Evolutionary conservation across 2,797 vertebrate species (phyloP).

Genomic region (Potorous gilbertii): DNA sequence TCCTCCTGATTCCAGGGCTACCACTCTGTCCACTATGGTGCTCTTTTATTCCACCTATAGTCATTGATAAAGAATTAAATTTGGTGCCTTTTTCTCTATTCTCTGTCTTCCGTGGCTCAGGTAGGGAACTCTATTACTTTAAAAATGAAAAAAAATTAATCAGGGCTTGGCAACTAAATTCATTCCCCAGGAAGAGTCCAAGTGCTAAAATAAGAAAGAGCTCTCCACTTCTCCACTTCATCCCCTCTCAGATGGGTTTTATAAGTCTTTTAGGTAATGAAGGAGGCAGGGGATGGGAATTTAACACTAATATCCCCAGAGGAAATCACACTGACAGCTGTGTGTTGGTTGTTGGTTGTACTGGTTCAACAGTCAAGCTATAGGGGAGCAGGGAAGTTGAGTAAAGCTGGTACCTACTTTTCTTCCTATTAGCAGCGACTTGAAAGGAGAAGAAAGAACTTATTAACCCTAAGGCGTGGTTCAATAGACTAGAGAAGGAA

Average conservation of each 20-base stretch:
- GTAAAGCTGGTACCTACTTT: conserved; percentile 23
- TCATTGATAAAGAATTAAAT: conserved; percentile 44
- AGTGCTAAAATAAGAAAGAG: conserved; percentile 46
- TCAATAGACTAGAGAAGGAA: background rate
- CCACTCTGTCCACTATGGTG: background rate
- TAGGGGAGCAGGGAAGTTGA: conserved; percentile 14
- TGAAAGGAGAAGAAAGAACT: background rate
- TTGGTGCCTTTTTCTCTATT: conserved; percentile 46
- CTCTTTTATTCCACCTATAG: conserved; percentile 28
- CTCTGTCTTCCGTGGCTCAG: conserved; percentile 48
- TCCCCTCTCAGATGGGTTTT: conserved; percentile 40
- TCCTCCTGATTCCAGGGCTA: background rate
- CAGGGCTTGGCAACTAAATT: conserved; percentile 71
- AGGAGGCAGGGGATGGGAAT: conserved; percentile 18
- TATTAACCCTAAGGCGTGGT: conserved; percentile 7
- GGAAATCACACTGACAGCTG: conserved; percentile 56
- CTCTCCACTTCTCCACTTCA: conserved; percentile 33
- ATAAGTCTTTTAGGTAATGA: conserved; percentile 16
- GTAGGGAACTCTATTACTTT: conserved; percentile 70
- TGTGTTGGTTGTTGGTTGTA: background rate
- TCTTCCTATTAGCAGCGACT: conserved; percentile 13
- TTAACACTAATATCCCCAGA: conserved; percentile 32
- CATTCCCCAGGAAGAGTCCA: conserved; percentile 69
- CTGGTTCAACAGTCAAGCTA: conserved; percentile 63
- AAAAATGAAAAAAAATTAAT: conserved; percentile 73